Percentiles rank a stretch among this genome's conserved stretches.
phyloP scores from a whole-genome alignment of 1,140 invertebrate species.

The Harpegnathos saltator region DNA sequence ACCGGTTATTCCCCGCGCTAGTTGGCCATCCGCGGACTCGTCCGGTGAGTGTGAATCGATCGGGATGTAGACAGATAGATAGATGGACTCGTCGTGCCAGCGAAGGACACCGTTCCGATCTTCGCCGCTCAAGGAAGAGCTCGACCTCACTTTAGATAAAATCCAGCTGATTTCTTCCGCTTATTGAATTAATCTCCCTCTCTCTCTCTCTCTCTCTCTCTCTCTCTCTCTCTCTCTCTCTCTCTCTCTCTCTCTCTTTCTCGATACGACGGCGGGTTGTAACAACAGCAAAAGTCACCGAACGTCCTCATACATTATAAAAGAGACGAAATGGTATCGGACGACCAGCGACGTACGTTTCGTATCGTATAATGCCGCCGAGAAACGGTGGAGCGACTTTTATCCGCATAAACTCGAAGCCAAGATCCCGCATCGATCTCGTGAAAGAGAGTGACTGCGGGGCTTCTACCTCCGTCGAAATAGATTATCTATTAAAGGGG shows the following conservation, averaged over 20 bases:
- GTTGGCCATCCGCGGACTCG: constrained; percentile 90
- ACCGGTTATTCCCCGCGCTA: constrained; percentile 90
- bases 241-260: background rate
- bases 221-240: background rate
- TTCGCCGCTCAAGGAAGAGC: background rate
- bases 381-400: constrained; percentile 10
- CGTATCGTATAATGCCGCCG: background rate
- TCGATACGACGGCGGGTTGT: background rate
- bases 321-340: constrained; percentile 1
- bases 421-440: constrained; percentile 1
- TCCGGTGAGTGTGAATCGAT: constrained; percentile 78
- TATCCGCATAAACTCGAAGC: constrained; percentile 21
- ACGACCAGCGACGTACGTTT: background rate
- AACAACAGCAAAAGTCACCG: background rate
- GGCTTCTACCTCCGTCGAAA: constrained; percentile 1
- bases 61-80: background rate
- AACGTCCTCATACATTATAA: background rate
- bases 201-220: background rate
- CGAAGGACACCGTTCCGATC: constrained; percentile 15
- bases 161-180: background rate
- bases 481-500: constrained; percentile 36
- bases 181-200: constrained; percentile 23
- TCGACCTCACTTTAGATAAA: background rate
- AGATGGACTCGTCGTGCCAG: constrained; percentile 74
- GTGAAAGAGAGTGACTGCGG: background rate